Percentiles rank a stretch among this genome's conserved stretches.
These are phyloP conservation scores for Dryobota labecula DNA, from an alignment of 2,888 invertebrate genomes.

Conservation along the genomic window DNA sequence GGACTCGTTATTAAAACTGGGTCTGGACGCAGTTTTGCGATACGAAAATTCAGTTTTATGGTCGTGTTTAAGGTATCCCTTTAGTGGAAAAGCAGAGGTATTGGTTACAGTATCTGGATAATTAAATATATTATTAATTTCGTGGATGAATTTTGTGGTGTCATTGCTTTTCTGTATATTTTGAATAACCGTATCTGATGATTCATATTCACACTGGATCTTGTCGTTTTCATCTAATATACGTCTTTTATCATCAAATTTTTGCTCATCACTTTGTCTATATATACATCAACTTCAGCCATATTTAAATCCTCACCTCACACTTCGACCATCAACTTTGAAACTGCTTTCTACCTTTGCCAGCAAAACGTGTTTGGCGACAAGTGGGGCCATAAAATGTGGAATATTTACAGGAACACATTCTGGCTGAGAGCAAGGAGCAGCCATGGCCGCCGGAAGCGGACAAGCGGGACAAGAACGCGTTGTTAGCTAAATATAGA, in stretches of 20 bases:
- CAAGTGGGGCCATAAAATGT: conserved; percentile 64
- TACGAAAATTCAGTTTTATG: conserved; percentile 47
- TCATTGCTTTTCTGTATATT: not conserved
- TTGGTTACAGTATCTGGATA: conserved; percentile 8
- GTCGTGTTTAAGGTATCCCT: conserved; percentile 20
- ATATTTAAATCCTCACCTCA: conserved; percentile 30
- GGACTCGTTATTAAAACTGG: conserved; percentile 57
- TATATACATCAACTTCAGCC: not conserved
- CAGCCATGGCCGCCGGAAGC: conserved; percentile 81
- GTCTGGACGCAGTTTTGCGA: conserved; percentile 41
- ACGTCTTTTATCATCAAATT: not conserved
- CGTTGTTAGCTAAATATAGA: conserved; percentile 89
- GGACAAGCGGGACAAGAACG: conserved; percentile 83
- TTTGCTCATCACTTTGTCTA: not conserved
- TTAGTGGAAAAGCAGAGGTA: conserved; percentile 15
- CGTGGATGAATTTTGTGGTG: not conserved
- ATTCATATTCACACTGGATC: not conserved
- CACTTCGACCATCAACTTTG: conserved; percentile 43
- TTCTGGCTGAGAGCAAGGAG: conserved; percentile 60
- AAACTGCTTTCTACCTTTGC: conserved; percentile 52
- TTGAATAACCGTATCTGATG: not conserved
- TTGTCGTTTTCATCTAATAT: not conserved
- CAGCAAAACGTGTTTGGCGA: conserved; percentile 63
- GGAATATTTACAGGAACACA: conserved; percentile 64
- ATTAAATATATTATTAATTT: conserved; percentile 27